Base-by-base conservation (phyloP, 64 coral and sea anemone genomes). In the Actinia tenebrosa region DNA sequence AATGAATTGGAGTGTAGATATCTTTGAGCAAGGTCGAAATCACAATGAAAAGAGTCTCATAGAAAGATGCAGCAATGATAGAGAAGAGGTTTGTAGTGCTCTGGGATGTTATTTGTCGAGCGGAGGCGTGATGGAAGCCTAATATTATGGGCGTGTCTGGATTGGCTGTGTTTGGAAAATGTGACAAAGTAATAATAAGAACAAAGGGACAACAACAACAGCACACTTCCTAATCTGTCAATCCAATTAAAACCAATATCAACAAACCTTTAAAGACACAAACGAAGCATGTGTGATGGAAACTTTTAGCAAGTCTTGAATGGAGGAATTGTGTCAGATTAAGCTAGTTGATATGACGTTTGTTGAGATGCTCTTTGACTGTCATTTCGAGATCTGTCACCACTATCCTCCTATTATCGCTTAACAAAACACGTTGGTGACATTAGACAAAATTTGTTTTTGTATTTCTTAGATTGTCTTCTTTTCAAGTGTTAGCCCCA, bases 141-240 rank as follows among this genome's bases (percentile, higher is more conserved):
- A 15, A 75, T 81, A 81, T 53, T 81, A 44, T 81, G 79, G 79
- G 79, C 79, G 79, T 81, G 79, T 81, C 79, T 50, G 79, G 45
- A 81, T 50, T 85, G 20, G 83, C 60, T 61, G 56, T 85, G 83
- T 85, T 81, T 85, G 83, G 52, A 80, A 82, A 87, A 83, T 86
- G 66, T 87, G 90, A 87, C 85, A 84, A 71, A 81, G 90, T 87
- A 87, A 92, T 92, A 92, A 87, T 79, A 78, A 84, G 52, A 87
- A 92, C 86, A 92, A 92, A 85, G 56, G 86, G 68, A 87, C 62
- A 71, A 86, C 79, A 64, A 92, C 79, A 87, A 83, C 86, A 86
- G 85, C 66, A 92, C 86, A 92, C 90, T 92, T 92, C 90, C 90
- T 87, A 92, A 92, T 92, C 90, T 85, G 79, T 86, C 90, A 92